These are phyloP conservation scores for Craniophora ligustri DNA, from an alignment of 2,888 invertebrate species.

Conservation along the genomic window DNA sequence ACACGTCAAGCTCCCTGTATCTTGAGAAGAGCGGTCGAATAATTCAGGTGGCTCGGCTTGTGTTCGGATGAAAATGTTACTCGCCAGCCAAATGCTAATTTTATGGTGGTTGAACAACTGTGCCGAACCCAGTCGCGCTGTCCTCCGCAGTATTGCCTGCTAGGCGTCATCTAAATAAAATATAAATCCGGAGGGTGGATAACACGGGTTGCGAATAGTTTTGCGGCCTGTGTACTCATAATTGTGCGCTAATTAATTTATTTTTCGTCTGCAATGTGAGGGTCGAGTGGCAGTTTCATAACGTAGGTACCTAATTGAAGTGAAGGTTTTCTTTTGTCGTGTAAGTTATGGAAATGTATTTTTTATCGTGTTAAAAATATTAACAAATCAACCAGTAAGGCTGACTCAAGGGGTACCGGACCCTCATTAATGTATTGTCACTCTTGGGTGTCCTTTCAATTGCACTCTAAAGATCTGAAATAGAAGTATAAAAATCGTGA, in stretches of 20 bases:
- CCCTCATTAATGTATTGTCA: no score
- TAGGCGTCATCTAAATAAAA: conserved; percentile 85
- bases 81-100: conserved; percentile 87
- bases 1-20: conserved; percentile 67
- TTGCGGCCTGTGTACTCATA: conserved; percentile 41
- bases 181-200: conserved; percentile 73
- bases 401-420: no score
- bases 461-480: no score
- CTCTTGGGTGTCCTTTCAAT: no score
- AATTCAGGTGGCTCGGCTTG: conserved; percentile 82
- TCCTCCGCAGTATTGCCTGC: conserved; percentile 83
- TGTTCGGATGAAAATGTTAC: conserved; percentile 84
- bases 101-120: conserved; percentile 88
- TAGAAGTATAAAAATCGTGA: no score
- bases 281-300: conserved; percentile 6
- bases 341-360: no score
- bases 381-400: no score
- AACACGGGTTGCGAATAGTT: conserved; percentile 67
- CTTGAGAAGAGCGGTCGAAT: conserved; percentile 81
- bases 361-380: no score
- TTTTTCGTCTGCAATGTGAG: conserved; percentile 21
- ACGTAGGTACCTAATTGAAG: not conserved
- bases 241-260: conserved; percentile 52
- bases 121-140: conserved; percentile 81
- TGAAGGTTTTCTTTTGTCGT: no score